These are phyloP conservation scores for Drosophila algonquin DNA, from an alignment of 2,888 invertebrate species.

Conservation along the genomic window DNA sequence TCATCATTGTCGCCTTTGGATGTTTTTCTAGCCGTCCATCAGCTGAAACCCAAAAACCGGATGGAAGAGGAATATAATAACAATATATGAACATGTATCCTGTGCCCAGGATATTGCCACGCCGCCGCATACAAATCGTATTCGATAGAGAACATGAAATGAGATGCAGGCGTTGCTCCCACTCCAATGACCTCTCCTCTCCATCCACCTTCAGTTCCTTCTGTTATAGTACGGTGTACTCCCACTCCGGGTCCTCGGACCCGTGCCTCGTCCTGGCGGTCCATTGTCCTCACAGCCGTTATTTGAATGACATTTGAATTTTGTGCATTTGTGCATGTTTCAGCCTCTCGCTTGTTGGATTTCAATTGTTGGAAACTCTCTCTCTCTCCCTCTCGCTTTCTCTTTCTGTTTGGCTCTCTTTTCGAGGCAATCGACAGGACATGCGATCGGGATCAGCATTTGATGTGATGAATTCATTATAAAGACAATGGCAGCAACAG, in stretches of 20 bases:
- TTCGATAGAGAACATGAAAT: constrained; percentile 52
- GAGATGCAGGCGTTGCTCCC: constrained; percentile 72
- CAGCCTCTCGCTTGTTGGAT: constrained; percentile 42
- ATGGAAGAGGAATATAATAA: constrained; percentile 73
- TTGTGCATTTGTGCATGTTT: constrained; percentile 40
- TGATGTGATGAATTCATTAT: constrained; percentile 66
- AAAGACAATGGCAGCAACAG: constrained; percentile 20
- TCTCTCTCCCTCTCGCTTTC: background rate
- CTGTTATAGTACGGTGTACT: constrained; percentile 6
- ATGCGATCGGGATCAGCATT: constrained; percentile 52
- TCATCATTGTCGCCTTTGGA: constrained; percentile 42
- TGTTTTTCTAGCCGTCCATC: constrained; percentile 47
- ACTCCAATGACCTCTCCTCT: constrained; percentile 17
- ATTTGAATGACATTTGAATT: constrained; percentile 77
- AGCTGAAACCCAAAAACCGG: constrained; percentile 64
- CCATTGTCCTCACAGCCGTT: constrained; percentile 71
- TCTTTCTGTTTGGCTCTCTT: constrained; percentile 14
- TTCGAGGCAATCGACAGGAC: constrained; percentile 50
- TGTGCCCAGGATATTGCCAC: constrained; percentile 75
- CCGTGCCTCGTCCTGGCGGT: constrained; percentile 48
- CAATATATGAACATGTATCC: constrained; percentile 68
- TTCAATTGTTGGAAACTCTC: constrained; percentile 52
- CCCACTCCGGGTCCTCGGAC: constrained; percentile 4
- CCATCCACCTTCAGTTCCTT: constrained; percentile 22
- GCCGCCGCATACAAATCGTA: constrained; percentile 57